Evolutionary conservation across 2,888 invertebrate species (phyloP).

Genomic region (Harpalus rufipes): DNA sequence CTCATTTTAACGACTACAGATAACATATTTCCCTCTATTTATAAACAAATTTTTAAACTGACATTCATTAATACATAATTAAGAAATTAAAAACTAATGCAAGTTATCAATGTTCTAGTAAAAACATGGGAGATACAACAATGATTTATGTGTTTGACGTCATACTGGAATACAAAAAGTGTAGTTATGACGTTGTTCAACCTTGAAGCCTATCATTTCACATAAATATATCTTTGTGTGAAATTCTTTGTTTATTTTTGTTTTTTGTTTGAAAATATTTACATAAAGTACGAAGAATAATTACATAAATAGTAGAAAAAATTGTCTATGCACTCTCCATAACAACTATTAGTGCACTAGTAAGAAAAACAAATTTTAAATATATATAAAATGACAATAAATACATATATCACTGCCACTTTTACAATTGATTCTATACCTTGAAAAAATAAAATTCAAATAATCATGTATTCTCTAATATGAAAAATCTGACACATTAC

Average conservation of each 20-base stretch:
- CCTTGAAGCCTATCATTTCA: neutral
- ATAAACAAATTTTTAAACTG: neutral
- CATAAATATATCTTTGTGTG: neutral
- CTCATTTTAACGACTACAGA: too few relatives aligned
- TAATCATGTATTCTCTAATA: too few relatives aligned
- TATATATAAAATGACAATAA: too few relatives aligned
- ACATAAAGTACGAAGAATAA: neutral
- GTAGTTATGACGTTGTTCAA: neutral
- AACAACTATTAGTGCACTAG: too few relatives aligned
- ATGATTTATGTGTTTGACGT: slow-evolving; percentile 39
- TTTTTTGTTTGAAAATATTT: neutral
- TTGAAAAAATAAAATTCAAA: too few relatives aligned
- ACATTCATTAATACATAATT: neutral
- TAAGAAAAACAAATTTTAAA: too few relatives aligned
- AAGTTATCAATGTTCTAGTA: neutral
- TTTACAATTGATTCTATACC: too few relatives aligned
- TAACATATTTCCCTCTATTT: neutral
- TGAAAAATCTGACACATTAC: too few relatives aligned
- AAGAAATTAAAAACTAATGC: neutral
- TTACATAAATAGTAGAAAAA: neutral
- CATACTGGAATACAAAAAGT: slow-evolving; percentile 12
- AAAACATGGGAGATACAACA: slow-evolving; percentile 15
- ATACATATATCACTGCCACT: too few relatives aligned
- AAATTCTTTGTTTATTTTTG: slow-evolving; percentile 1
- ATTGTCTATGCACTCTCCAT: too few relatives aligned